Base-by-base conservation (phyloP, 2,888 invertebrate genomes). In the Scaptomyza parva region DNA sequence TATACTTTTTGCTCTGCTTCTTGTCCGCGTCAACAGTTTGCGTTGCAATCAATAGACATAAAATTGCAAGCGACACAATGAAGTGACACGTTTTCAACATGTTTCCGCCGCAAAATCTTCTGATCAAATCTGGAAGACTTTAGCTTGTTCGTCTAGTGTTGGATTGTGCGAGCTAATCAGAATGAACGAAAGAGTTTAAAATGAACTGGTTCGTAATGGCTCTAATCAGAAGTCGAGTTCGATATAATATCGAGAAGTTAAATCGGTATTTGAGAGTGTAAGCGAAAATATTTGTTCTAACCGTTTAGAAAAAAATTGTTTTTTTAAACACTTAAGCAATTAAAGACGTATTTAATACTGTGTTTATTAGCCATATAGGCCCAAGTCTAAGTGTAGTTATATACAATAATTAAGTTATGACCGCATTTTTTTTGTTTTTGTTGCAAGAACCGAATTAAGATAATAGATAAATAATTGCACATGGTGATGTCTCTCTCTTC, bases 1-100 rank as follows among this genome's bases (percentile, higher is more conserved):
- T 90, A 67, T 91, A 91, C 60, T 91, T 91, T 41, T 89, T 88
- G 17, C 80, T 86, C 1, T 80, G 62, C 37, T 76, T 88, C 22
- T 86, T 89, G 44, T 89, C 90, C 6, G 85, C 86, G 26, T 61
- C 37, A 2, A 53, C 75, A 30, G 44, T 20, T 28, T 74, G 76
- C n/a, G 54, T 37, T 8, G 59, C 59, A 44, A 85, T 24, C 30
- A 89, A 57, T 12, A 85, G 22, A 4, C 35, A 33, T n/a, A 76
- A 17, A 12, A 62, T 68, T 33, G 68, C 68, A 45, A 84, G 18
- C 28, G 54, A 52, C 55, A 68, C 62, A 55, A 54, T 24, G 22
- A 65, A 35, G 24, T 59, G 58, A 59, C 73, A 76, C 64, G 71
- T 66, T 58, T 70, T 74, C 26, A 20, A 6, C 80, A 79, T 79